These are phyloP conservation scores for Acronicta alni DNA, from an alignment of 2,888 invertebrate genomes.

Conservation along the genomic window DNA sequence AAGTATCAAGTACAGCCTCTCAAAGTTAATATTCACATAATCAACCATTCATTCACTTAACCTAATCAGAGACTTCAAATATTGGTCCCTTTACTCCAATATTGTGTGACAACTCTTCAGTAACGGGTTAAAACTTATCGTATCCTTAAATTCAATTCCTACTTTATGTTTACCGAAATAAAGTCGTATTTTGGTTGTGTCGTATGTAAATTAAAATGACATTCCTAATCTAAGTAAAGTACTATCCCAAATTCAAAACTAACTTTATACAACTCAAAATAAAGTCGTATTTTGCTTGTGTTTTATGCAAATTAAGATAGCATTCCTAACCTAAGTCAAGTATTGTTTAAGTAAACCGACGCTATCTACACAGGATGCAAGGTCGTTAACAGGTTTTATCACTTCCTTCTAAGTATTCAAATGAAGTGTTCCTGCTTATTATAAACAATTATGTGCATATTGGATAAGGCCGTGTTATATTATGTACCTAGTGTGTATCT, in stretches of 20 bases:
- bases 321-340: constrained; percentile 69
- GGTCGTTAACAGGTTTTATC: constrained; percentile 72
- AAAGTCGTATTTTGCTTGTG: constrained; percentile 27
- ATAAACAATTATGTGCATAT: constrained; percentile 61
- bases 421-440: constrained; percentile 59
- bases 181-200: constrained; percentile 13
- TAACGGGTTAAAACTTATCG: constrained; percentile 53
- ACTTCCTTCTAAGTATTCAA: constrained; percentile 72
- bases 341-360: constrained; percentile 68
- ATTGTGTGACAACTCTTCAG: constrained; percentile 51
- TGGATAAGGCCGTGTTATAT: constrained; percentile 45
- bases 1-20: constrained; percentile 17
- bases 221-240: constrained; percentile 67
- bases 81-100: constrained; percentile 52
- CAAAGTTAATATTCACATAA: constrained; percentile 33
- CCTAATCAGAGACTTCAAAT: constrained; percentile 46
- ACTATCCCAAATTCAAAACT: not conserved
- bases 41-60: constrained; percentile 48
- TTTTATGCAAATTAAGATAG: constrained; percentile 49
- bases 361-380: constrained; percentile 79
- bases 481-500: not conserved
- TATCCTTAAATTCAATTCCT: not conserved
- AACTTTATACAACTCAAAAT: not conserved
- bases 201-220: constrained; percentile 55
- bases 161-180: not conserved